Evolutionary conservation across 2,797 vertebrate genomes (phyloP).

Genomic region (Parauchenoglanis punctatus): DNA sequence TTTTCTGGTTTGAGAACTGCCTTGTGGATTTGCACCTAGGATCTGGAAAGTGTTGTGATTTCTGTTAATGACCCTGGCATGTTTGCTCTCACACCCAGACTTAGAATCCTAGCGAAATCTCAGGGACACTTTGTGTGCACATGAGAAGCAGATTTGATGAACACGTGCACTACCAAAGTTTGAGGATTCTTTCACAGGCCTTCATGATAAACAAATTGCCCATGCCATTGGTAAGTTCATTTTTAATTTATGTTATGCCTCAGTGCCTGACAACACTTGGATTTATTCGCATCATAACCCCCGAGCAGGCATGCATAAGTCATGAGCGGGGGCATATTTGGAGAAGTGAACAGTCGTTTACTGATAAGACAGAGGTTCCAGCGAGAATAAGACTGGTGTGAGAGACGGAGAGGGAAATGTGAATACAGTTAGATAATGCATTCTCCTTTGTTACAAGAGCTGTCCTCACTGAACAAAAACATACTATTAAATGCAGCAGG

Average conservation of each 20-base stretch:
- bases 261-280: slow-evolving; percentile 51
- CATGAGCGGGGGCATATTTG: slow-evolving; percentile 52
- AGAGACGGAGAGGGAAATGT: slow-evolving; percentile 40
- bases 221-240: slow-evolving; percentile 42
- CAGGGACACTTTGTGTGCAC: neutral
- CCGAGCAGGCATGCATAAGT: slow-evolving; percentile 58
- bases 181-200: slow-evolving; percentile 26
- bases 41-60: neutral
- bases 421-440: slow-evolving; percentile 51
- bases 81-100: neutral
- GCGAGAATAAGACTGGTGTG: slow-evolving; percentile 47
- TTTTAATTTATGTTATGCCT: slow-evolving; percentile 52
- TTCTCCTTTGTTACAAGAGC: slow-evolving; percentile 49
- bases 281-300: slow-evolving; percentile 60
- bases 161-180: neutral
- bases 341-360: slow-evolving; percentile 51
- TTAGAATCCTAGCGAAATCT: neutral
- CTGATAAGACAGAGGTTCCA: slow-evolving; percentile 52
- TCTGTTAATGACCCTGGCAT: neutral
- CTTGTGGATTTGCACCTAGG: neutral
- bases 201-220: slow-evolving; percentile 55
- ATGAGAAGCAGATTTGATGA: slow-evolving; percentile 2
- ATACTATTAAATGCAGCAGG: slow-evolving; percentile 8
- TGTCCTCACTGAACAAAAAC: slow-evolving; percentile 35
- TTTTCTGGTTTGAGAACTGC: neutral